Evolutionary conservation across 2,113 vertebrate genomes (phyloP).

Genomic region (Gallinago jamesoni): DNA sequence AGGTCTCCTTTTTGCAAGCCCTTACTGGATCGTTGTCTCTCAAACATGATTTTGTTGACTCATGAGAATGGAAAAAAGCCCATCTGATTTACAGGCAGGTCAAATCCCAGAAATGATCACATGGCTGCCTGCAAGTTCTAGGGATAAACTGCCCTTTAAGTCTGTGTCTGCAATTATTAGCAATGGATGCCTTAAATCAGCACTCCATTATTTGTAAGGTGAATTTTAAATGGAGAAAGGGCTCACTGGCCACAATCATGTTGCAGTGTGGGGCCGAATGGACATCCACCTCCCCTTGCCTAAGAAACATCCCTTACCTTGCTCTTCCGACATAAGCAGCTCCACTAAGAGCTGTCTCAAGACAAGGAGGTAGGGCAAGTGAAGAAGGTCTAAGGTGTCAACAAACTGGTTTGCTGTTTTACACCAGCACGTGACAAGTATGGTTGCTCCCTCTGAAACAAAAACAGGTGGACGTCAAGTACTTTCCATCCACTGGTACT

Average conservation of each 20-base stretch:
- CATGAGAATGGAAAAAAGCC: constrained; percentile 26
- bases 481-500: neutral
- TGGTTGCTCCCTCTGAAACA: neutral
- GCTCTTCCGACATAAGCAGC: neutral
- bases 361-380: neutral
- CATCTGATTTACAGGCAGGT: constrained; percentile 33
- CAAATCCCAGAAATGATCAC: neutral
- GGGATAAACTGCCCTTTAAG: neutral
- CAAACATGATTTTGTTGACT: neutral
- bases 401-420: neutral
- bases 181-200: neutral
- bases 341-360: neutral
- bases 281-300: neutral
- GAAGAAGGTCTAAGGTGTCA: neutral
- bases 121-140: neutral
- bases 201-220: neutral
- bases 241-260: neutral
- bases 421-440: neutral
- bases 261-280: neutral
- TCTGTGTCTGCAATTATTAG: neutral
- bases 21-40: neutral
- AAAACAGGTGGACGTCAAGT: neutral
- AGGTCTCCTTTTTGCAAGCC: neutral
- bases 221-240: neutral
- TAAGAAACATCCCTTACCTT: neutral